These are phyloP conservation scores for Octopus sinensis DNA, from an alignment of 1,140 invertebrate genomes.

Conservation along the genomic window DNA sequence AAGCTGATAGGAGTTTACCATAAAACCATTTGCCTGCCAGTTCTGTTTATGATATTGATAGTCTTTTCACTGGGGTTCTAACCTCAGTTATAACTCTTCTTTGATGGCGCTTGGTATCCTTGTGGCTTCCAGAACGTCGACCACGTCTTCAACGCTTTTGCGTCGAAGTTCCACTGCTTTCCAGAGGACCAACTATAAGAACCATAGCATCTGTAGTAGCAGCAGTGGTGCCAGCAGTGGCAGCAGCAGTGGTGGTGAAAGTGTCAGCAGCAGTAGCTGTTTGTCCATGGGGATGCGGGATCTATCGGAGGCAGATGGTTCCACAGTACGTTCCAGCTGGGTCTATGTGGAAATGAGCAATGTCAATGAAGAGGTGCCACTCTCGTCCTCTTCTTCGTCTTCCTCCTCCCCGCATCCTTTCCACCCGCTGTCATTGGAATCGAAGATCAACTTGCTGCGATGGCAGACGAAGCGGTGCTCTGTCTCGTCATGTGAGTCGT, in stretches of 20 bases:
- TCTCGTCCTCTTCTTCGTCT: constrained; percentile 3
- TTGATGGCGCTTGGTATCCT: constrained; percentile 3
- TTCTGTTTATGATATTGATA: too few relatives aligned
- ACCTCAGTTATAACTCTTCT: too few relatives aligned
- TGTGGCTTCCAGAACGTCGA: background rate
- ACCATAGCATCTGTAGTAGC: background rate
- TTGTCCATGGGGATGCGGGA: constrained; percentile 10
- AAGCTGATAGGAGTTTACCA: too few relatives aligned
- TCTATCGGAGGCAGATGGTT: constrained; percentile 15
- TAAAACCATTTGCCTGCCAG: too few relatives aligned
- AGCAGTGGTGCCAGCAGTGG: background rate
- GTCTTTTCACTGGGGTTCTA: too few relatives aligned
- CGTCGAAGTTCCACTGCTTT: background rate
- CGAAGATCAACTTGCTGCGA: constrained; percentile 5
- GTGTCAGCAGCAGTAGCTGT: background rate
- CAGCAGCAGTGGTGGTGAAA: background rate
- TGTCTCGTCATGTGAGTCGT: constrained; percentile 9
- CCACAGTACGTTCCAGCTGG: constrained; percentile 32
- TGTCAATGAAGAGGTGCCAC: background rate
- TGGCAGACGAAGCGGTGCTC: background rate
- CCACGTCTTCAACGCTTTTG: constrained; percentile 1
- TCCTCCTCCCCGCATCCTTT: background rate
- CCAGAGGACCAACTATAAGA: background rate
- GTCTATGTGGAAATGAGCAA: constrained; percentile 33
- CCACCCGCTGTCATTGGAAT: constrained; percentile 5